Base-by-base conservation (phyloP, 2,113 vertebrate species). In the Arenaria interpres region DNA sequence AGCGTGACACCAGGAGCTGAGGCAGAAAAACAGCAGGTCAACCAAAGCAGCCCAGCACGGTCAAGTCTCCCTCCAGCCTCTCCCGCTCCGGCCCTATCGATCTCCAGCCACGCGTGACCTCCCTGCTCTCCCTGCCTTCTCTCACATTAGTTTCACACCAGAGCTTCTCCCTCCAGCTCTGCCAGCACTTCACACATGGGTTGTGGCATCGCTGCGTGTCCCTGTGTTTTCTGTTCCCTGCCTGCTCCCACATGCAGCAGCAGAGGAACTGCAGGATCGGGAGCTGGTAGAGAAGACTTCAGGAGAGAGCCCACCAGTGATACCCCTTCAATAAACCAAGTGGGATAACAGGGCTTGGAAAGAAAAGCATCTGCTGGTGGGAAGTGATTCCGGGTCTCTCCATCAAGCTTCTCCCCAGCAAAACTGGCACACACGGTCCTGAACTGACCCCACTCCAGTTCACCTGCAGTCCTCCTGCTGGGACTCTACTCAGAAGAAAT, bases 261-360 rank as follows among this genome's bases (percentile, higher is more conserved):
- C 54, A 46, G 62, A 59, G 39, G 53, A 79, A 11, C 53, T 15
- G 33, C 60, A 33, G 53, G 33, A 27, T 6, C 3, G 1, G 57
- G 41, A 73, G 33, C 35, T 30, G 41, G 56, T 64, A 37, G 48
- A 56, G 41, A 69, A 35, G 15, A 20, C 43, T 46, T 41, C 64
- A 48, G 10, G 2, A 60, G 30, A 76, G 37, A 0, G 0, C 18
- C 23, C 24, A 13, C 9, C 1, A 0, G 67, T 43, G 68, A 21
- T 35, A 28, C 28, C 21, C 32, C n/a, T 22, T 11, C 45, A 25
- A 46, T 13, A 66, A 53, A 46, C 50, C 64, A 41, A 46, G 25
- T 21, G 45, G 27, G 30, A 72, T 46, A 54, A 39, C 21, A 39
- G 17, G 21, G 48, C 21, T 69, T 53, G 1, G 2, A 43, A 68